Conservation (phyloP, 1,140 invertebrate species). For the Cephus cinctus region DNA sequence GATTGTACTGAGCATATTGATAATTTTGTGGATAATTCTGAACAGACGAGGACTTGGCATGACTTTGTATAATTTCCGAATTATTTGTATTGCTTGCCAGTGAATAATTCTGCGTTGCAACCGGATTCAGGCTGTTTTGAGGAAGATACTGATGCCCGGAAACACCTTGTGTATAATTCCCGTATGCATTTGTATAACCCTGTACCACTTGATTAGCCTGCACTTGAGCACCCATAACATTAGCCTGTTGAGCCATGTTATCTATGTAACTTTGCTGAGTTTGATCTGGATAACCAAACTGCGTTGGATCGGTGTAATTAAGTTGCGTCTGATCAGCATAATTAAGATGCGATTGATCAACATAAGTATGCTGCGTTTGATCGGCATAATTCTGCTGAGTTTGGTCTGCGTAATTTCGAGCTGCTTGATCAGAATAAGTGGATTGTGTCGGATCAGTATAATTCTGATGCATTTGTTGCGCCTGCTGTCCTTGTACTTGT, state of each 20-base stretch:
- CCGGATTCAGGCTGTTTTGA: constrained; percentile 8
- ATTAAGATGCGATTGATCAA: constrained; percentile 4
- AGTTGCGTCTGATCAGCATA: too few species aligned
- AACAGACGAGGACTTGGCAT: constrained; percentile 33
- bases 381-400: constrained; percentile 22
- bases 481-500: too few species aligned
- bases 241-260: too few species aligned
- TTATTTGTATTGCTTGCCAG: constrained; percentile 15
- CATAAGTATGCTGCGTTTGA: constrained; percentile 13
- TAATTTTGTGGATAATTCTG: constrained; percentile 37
- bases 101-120: neutral
- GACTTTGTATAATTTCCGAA: constrained; percentile 47
- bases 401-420: constrained; percentile 15
- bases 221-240: too few species aligned
- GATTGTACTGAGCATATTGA: constrained; percentile 29
- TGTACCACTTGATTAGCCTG: neutral
- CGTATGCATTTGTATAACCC: constrained; percentile 30
- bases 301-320: too few species aligned
- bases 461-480: too few species aligned
- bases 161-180: constrained; percentile 17
- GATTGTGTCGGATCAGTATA: too few species aligned
- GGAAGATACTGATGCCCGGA: constrained; percentile 11
- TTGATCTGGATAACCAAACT: too few species aligned
- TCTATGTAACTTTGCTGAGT: too few species aligned
- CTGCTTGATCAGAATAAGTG: too few species aligned